Percentiles rank a stretch among this genome's conserved stretches.
Conservation (phyloP, 2,113 vertebrate species). For the Labrus mixtus region DNA sequence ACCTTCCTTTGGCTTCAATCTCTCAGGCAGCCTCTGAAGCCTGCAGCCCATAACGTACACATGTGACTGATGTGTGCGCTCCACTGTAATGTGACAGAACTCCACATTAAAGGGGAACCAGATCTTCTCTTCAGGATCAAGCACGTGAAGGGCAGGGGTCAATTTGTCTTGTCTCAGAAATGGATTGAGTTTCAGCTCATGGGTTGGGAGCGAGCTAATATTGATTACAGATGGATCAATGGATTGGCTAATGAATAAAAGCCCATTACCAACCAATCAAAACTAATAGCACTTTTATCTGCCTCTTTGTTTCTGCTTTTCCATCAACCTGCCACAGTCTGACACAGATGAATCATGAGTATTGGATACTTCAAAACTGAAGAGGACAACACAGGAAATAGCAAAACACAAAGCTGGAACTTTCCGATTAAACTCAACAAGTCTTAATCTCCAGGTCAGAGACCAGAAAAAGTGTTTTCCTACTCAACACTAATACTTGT, state of each 20-base stretch:
- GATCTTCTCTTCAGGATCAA: constrained; percentile 19
- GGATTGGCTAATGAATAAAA: constrained; percentile 64
- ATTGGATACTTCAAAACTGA: constrained; percentile 24
- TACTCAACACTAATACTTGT: constrained; percentile 49
- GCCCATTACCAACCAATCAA: constrained; percentile 70
- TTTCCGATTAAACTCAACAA: constrained; percentile 42
- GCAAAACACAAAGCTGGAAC: constrained; percentile 32
- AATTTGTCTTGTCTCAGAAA: constrained; percentile 38
- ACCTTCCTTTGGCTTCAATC: constrained; percentile 8
- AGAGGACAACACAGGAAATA: constrained; percentile 34
- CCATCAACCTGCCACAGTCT: constrained; percentile 27
- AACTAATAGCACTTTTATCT: constrained; percentile 69
- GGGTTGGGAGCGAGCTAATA: constrained; percentile 54
- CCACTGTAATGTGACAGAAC: constrained; percentile 37
- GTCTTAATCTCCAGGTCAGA: constrained; percentile 30
- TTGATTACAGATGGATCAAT: constrained; percentile 73
- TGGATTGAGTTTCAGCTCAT: constrained; percentile 67
- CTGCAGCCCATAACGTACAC: constrained; percentile 19
- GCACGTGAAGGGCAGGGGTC: constrained; percentile 14
- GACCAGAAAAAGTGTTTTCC: constrained; percentile 46
- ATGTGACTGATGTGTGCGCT: constrained; percentile 35
- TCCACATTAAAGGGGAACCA: constrained; percentile 21
- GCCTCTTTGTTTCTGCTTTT: constrained; percentile 59
- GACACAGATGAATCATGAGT: neutral
- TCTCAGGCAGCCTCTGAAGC: neutral